Evolutionary conservation across 2,113 vertebrate genomes (phyloP).

Genomic region (Eolophus roseicapilla): DNA sequence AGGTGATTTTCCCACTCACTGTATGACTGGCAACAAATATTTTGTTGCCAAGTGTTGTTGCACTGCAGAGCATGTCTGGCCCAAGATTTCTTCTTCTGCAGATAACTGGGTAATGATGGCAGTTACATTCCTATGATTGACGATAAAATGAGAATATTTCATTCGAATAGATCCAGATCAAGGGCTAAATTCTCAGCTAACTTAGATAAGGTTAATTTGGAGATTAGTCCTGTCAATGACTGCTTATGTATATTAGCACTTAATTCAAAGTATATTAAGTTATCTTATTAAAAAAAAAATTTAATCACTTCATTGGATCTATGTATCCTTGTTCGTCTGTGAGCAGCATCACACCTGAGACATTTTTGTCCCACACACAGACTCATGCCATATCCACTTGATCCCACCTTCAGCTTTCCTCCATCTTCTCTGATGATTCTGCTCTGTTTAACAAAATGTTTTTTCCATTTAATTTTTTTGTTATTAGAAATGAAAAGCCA

Average conservation of each 20-base stretch:
- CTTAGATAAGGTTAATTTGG: neutral
- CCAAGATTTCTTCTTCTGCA: neutral
- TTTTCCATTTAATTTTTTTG: neutral
- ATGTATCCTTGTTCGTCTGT: neutral
- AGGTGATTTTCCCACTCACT: neutral
- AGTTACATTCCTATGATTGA: neutral
- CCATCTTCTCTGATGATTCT: neutral
- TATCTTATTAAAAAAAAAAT: neutral
- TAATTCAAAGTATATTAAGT: neutral
- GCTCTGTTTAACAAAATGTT: neutral
- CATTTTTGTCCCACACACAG: neutral
- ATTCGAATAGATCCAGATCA: neutral
- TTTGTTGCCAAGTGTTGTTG: neutral
- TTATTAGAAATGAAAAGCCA: neutral
- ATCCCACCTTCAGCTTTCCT: neutral
- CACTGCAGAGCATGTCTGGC: neutral
- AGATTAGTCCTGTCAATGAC: neutral
- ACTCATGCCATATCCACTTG: neutral
- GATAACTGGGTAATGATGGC: neutral
- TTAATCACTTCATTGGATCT: neutral
- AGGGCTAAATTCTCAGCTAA: neutral
- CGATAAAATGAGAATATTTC: neutral
- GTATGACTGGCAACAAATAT: neutral
- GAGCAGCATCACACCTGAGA: neutral
- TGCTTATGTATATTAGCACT: neutral